Percentiles rank a stretch among this genome's conserved stretches.
Evolutionary conservation across 2,888 invertebrate species (phyloP).

Genomic region (Conomelus anceps): DNA sequence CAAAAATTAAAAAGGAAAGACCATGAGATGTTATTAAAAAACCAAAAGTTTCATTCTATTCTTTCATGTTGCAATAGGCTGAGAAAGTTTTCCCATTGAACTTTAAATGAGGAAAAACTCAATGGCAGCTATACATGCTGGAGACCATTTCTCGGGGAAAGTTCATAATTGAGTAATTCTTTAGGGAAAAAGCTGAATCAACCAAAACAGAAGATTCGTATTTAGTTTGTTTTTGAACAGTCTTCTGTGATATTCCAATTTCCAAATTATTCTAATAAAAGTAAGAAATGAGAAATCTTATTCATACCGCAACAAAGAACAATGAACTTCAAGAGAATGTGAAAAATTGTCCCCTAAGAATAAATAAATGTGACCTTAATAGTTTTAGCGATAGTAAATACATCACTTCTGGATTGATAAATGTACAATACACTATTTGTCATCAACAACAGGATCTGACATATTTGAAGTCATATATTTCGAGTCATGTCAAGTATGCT

Average conservation of each 20-base stretch:
- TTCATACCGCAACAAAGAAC: background rate
- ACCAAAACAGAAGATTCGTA: background rate
- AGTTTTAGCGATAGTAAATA: too few relatives aligned
- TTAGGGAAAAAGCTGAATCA: background rate
- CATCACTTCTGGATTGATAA: too few relatives aligned
- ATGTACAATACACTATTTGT: too few relatives aligned
- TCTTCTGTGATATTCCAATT: background rate
- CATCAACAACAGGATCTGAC: too few relatives aligned
- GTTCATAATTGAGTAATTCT: background rate
- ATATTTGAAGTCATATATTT: too few relatives aligned
- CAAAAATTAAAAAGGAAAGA: background rate
- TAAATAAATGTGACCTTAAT: too few relatives aligned
- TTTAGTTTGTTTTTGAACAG: background rate
- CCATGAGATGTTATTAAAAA: background rate
- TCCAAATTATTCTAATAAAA: background rate
- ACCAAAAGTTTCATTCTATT: background rate
- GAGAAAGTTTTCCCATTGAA: background rate
- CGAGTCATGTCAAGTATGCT: too few relatives aligned
- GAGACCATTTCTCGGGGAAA: background rate
- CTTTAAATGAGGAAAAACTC: background rate
- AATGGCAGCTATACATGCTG: background rate
- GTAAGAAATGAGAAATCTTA: background rate
- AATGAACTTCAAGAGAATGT: background rate
- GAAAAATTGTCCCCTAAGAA: too few relatives aligned
- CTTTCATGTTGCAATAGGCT: background rate